A percentile compares a stretch with the other conserved stretches of the same genome.
These are phyloP conservation scores for Philhelius pedissequus DNA, from an alignment of 2,888 invertebrate genomes.

Conservation along the genomic window DNA sequence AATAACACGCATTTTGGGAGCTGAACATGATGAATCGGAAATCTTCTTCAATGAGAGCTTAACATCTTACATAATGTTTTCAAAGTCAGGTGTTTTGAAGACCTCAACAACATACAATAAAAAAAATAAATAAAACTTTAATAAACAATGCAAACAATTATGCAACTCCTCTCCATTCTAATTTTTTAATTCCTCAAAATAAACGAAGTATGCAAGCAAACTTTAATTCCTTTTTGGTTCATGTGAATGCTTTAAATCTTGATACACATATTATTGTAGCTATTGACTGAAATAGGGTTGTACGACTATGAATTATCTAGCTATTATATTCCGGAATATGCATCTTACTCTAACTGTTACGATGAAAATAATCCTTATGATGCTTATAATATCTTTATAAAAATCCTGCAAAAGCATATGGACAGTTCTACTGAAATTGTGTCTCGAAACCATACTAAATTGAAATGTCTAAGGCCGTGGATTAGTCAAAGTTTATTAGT, in stretches of 20 bases:
- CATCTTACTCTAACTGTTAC: too few relatives aligned
- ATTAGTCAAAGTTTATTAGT: too few relatives aligned
- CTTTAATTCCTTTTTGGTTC: background rate
- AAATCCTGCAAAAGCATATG: too few relatives aligned
- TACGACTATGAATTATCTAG: too few relatives aligned
- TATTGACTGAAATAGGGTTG: too few relatives aligned
- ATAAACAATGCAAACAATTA: background rate
- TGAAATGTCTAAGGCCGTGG: too few relatives aligned
- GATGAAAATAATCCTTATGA: too few relatives aligned
- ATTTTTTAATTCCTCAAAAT: background rate
- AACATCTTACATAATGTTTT: background rate
- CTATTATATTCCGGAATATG: too few relatives aligned
- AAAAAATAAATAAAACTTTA: background rate
- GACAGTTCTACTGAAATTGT: too few relatives aligned
- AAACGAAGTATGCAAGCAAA: conserved; percentile 2
- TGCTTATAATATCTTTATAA: too few relatives aligned
- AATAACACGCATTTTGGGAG: background rate
- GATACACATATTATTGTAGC: too few relatives aligned
- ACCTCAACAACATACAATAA: background rate
- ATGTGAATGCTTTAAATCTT: background rate
- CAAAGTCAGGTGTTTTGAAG: conserved; percentile 5
- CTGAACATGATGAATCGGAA: background rate
- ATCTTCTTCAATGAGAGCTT: background rate
- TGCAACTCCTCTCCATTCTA: background rate
- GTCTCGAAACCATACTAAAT: too few relatives aligned